phyloP scores from a whole-genome alignment of 2,113 vertebrate species.

The Nycticorax nycticorax region DNA sequence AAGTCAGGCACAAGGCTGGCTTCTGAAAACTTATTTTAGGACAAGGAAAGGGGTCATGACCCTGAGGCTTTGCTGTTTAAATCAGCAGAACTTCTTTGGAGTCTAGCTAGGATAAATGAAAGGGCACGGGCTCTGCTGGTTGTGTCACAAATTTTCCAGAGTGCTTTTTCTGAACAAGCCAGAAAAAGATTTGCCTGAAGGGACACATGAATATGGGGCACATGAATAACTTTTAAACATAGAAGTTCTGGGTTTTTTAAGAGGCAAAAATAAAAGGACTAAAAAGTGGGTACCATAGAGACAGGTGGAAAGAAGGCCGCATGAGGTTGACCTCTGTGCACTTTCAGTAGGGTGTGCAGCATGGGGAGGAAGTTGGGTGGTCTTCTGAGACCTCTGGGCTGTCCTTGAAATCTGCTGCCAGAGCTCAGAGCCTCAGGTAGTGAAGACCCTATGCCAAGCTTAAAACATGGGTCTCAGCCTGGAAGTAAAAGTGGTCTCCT shows the following conservation, averaged over 20 bases:
- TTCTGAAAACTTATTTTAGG: slow-evolving; percentile 9
- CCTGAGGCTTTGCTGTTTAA: background rate
- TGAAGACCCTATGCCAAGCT: background rate
- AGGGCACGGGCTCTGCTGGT: background rate
- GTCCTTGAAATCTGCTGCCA: background rate
- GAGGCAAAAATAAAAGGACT: background rate
- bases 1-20: background rate
- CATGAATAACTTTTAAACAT: background rate
- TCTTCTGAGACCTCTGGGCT: background rate
- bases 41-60: background rate
- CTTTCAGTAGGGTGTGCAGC: background rate
- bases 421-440: background rate
- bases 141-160: background rate
- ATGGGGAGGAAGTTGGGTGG: background rate
- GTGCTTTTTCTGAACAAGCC: background rate
- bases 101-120: background rate
- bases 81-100: background rate
- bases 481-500: background rate
- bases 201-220: background rate
- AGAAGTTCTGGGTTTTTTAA: background rate
- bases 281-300: background rate
- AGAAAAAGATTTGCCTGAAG: slow-evolving; percentile 10
- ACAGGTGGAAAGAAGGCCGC: background rate
- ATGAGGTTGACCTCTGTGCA: background rate
- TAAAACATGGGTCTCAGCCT: background rate